These are phyloP conservation scores for Microctonus brassicae DNA, from an alignment of 2,888 invertebrate genomes.

Conservation along the genomic window DNA sequence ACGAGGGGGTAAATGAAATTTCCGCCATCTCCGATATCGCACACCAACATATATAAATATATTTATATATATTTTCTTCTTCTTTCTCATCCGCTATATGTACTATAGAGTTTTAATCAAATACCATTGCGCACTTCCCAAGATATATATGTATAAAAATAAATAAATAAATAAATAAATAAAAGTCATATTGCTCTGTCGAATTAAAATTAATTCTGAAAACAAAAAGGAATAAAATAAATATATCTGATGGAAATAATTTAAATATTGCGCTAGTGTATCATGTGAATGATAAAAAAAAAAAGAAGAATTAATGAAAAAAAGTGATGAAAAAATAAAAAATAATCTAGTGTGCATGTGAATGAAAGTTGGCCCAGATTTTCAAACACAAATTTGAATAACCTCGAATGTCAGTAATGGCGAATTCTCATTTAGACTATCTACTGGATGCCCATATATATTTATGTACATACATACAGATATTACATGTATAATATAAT, in stretches of 20 bases:
- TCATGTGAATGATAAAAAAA: neutral
- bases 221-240: conserved; percentile 11
- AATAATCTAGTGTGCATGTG: conserved; percentile 45
- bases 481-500: conserved; percentile 43
- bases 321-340: conserved; percentile 25
- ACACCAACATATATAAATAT: conserved; percentile 32
- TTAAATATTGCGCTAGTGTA: too few species aligned
- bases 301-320: conserved; percentile 13
- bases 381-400: conserved; percentile 64
- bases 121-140: conserved; percentile 54
- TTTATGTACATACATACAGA: conserved; percentile 25
- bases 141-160: too few species aligned
- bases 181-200: neutral
- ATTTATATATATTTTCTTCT: conserved; percentile 29
- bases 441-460: conserved; percentile 41
- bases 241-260: too few species aligned
- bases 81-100: conserved; percentile 31
- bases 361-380: conserved; percentile 60
- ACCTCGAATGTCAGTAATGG: conserved; percentile 66
- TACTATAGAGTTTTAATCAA: conserved; percentile 63
- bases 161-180: neutral
- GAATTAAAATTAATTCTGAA: conserved; percentile 32
- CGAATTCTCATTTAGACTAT: conserved; percentile 63
- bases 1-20: conserved; percentile 70
- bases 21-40: conserved; percentile 69